A percentile compares a stretch with the other conserved stretches of the same genome.
Conservation (phyloP, 2,888 invertebrate genomes). For the Drosophila longiperda region DNA sequence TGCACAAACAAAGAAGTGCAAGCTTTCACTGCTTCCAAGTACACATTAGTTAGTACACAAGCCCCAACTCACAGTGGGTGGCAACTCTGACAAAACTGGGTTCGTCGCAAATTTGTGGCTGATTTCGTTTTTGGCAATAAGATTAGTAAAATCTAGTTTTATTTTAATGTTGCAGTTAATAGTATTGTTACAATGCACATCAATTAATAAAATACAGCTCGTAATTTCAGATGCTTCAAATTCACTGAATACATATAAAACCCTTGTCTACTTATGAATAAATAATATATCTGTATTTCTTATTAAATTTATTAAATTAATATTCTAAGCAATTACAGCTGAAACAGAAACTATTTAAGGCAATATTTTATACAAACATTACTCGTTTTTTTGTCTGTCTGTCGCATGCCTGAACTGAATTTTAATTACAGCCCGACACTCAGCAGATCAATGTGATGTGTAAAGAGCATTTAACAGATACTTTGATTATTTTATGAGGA, state of each 20-base stretch:
- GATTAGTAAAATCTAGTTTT: neutral
- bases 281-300: too few species aligned
- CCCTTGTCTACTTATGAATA: conserved; percentile 24
- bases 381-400: neutral
- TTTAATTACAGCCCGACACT: conserved; percentile 42
- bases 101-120: too few species aligned
- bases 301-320: neutral
- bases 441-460: conserved; percentile 54
- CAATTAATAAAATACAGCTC: conserved; percentile 7
- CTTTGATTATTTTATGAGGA: conserved; percentile 71
- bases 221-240: conserved; percentile 1
- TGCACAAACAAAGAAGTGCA: too few species aligned
- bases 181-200: neutral
- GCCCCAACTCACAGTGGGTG: too few species aligned
- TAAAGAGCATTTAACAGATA: conserved; percentile 66
- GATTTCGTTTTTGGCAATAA: too few species aligned
- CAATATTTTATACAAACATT: neutral
- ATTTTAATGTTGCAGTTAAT: neutral
- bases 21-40: too few species aligned
- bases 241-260: conserved; percentile 30
- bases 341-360: conserved; percentile 31
- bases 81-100: too few species aligned
- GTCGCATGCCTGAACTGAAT: conserved; percentile 63
- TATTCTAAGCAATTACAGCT: neutral
- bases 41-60: too few species aligned